Percentiles rank a stretch among this genome's conserved stretches.
Conservation (phyloP, 2,113 vertebrate genomes). For the Clupea harengus region DNA sequence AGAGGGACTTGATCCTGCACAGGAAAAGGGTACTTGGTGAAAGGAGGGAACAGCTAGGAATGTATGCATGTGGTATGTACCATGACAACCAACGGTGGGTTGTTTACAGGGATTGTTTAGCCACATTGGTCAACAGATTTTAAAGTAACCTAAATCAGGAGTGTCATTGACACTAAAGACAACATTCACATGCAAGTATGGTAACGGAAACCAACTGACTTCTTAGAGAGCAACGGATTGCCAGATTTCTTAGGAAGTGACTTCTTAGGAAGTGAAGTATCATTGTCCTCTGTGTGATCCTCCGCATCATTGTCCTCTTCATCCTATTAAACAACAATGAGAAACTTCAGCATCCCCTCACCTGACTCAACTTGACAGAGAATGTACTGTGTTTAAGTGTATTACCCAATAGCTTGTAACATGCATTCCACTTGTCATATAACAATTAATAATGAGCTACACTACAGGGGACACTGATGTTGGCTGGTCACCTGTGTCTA, state of each 20-base stretch:
- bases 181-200: not conserved
- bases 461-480: not conserved
- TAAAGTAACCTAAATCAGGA: not conserved
- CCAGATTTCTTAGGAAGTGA: slow-evolving; percentile 81
- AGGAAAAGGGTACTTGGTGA: not conserved
- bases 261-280: slow-evolving; percentile 34
- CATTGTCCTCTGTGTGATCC: slow-evolving; percentile 41
- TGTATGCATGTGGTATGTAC: not conserved
- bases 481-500: not conserved
- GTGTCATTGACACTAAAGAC: not conserved
- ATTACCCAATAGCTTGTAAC: not conserved
- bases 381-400: not conserved
- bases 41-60: not conserved
- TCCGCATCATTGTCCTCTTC: slow-evolving; percentile 34
- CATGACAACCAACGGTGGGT: not conserved
- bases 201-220: slow-evolving; percentile 55
- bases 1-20: slow-evolving; percentile 85
- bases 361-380: not conserved
- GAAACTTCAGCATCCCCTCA: not conserved
- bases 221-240: slow-evolving; percentile 85
- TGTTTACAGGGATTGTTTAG: no score
- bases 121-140: not conserved
- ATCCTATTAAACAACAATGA: slow-evolving; percentile 22
- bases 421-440: not conserved
- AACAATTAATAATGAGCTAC: not conserved